Evolutionary conservation across 1,140 invertebrate species (phyloP).

Genomic region (Ceratina japonica): DNA sequence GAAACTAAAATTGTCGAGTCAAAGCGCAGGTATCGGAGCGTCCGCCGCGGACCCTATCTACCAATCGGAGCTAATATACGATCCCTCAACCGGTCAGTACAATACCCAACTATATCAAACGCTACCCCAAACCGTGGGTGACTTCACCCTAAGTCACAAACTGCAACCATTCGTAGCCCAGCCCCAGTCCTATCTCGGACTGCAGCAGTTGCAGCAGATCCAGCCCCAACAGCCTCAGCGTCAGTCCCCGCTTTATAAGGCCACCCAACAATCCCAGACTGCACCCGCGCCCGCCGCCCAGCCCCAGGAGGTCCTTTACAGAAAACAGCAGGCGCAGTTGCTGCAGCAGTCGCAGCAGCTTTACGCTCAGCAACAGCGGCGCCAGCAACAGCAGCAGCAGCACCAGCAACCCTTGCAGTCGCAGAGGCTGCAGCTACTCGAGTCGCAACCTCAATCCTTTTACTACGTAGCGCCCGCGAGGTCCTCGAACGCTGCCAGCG

Average conservation of each 20-base stretch:
- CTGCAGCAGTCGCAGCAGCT: constrained; percentile 87
- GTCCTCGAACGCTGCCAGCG: constrained; percentile 53
- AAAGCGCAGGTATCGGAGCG: constrained; percentile 69
- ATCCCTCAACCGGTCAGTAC: constrained; percentile 88
- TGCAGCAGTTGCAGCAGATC: constrained; percentile 65
- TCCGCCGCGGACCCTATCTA: constrained; percentile 83
- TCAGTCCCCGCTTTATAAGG: constrained; percentile 70
- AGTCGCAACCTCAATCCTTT: constrained; percentile 81
- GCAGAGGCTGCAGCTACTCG: constrained; percentile 83
- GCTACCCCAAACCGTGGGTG: constrained; percentile 86
- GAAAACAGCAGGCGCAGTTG: constrained; percentile 85
- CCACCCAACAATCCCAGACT: constrained; percentile 77
- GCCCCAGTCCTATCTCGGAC: constrained; percentile 74
- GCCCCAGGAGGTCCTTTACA: constrained; percentile 84
- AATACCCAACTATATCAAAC: constrained; percentile 89
- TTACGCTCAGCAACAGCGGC: constrained; percentile 84
- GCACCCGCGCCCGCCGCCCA: constrained; percentile 61
- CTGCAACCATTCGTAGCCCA: constrained; percentile 87
- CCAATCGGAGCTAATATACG: constrained; percentile 87
- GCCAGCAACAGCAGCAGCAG: constrained; percentile 83
- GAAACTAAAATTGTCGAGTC: constrained; percentile 63
- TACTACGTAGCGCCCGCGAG: constrained; percentile 81
- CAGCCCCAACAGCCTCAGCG: constrained; percentile 53
- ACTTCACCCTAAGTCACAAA: constrained; percentile 85
- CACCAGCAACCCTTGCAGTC: constrained; percentile 82